Percentiles rank a stretch among this genome's conserved stretches.
Evolutionary conservation across 1,140 invertebrate genomes (phyloP).

Genomic region (Leptinotarsa texana): DNA sequence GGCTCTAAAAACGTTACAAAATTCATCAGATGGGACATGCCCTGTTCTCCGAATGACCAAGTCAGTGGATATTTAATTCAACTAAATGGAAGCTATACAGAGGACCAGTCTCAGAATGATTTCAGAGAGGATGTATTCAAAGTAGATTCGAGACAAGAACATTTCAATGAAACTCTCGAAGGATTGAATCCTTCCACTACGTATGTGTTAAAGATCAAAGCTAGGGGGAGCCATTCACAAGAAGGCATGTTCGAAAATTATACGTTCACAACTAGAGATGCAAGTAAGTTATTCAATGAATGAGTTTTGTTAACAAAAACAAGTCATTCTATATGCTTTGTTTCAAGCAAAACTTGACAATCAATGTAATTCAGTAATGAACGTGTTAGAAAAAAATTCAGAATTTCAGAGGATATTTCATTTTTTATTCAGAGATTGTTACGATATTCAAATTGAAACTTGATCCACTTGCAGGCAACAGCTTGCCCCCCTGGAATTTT

Average conservation of each 20-base stretch:
- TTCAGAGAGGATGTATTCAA: neutral
- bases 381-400: too few species aligned
- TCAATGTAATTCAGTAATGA: too few species aligned
- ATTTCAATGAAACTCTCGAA: neutral
- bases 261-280: neutral
- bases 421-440: too few species aligned
- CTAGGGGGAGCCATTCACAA: neutral
- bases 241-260: neutral
- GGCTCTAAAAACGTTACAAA: neutral
- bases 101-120: neutral
- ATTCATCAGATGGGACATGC: neutral
- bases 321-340: too few species aligned
- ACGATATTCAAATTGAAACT: too few species aligned
- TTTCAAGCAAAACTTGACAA: too few species aligned
- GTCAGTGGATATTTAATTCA: slow-evolving; percentile 22
- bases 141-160: neutral
- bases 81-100: slow-evolving; percentile 25
- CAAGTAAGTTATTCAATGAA: neutral
- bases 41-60: neutral
- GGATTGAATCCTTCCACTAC: neutral
- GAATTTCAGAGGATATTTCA: too few species aligned
- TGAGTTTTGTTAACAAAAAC: too few species aligned
- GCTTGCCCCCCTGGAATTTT: too few species aligned
- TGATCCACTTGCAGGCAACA: too few species aligned
- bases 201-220: neutral